phyloP scores from a whole-genome alignment of 2,888 invertebrate species.

The Agonopterix alstromeriana region DNA sequence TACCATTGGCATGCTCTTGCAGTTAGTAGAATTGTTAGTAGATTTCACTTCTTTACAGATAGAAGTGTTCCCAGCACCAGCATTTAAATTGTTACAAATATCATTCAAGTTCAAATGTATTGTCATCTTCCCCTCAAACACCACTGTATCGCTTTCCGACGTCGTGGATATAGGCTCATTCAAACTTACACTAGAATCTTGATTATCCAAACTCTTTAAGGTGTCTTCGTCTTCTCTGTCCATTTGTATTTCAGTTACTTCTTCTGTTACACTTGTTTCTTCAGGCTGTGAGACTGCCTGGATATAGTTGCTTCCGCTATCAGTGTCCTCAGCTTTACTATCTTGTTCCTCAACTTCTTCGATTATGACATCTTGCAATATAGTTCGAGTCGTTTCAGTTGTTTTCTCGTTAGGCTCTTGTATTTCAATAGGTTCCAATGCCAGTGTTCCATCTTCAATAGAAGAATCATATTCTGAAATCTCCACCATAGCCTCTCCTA shows the following conservation, averaged over 20 bases:
- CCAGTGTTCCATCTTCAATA: conserved; percentile 51
- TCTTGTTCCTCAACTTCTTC: conserved; percentile 67
- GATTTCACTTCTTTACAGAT: conserved; percentile 43
- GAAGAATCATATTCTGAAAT: conserved; percentile 66
- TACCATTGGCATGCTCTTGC: conserved; percentile 74
- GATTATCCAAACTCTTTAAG: conserved; percentile 70
- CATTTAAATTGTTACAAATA: conserved; percentile 64
- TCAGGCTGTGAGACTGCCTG: conserved; percentile 65
- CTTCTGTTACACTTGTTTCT: conserved; percentile 60
- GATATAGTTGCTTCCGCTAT: conserved; percentile 63
- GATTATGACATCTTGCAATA: conserved; percentile 53
- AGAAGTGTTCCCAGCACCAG: conserved; percentile 57
- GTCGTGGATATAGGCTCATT: conserved; percentile 64
- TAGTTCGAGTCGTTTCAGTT: conserved; percentile 32
- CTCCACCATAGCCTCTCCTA: conserved; percentile 61
- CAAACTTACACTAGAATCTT: conserved; percentile 75
- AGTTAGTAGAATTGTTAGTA: conserved; percentile 54
- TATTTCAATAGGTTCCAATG: conserved; percentile 42
- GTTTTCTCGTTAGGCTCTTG: conserved; percentile 34
- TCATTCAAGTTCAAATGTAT: conserved; percentile 73
- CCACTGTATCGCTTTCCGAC: conserved; percentile 70
- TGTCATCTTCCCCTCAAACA: conserved; percentile 74
- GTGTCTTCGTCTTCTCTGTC: conserved; percentile 74
- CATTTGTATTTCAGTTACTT: conserved; percentile 67
- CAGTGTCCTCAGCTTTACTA: conserved; percentile 52